Percentiles rank a stretch among this genome's conserved stretches.
phyloP scores from a whole-genome alignment of 2,797 vertebrate species.

The Sebastes paucispinis region DNA sequence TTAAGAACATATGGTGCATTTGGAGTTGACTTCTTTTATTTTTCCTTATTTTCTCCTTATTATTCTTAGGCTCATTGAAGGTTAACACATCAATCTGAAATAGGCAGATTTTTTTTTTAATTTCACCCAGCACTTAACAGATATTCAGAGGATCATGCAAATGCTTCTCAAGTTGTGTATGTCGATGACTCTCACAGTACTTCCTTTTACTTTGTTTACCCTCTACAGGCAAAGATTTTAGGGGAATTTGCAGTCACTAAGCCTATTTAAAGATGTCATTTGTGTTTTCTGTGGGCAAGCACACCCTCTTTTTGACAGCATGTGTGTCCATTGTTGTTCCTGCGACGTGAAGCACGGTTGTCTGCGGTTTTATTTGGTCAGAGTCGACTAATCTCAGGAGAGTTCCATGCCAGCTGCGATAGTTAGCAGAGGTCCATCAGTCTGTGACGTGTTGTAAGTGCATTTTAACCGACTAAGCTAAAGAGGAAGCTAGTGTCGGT shows the following conservation, averaged over 20 bases:
- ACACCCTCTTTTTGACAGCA: conserved; percentile 58
- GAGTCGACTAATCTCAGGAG: conserved; percentile 58
- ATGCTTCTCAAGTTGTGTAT: conserved; percentile 54
- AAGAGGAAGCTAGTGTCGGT: conserved; percentile 5
- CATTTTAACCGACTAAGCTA: not conserved
- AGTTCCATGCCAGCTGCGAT: conserved; percentile 60
- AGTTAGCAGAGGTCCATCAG: conserved; percentile 43
- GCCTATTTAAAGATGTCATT: conserved; percentile 73
- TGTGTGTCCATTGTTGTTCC: conserved; percentile 71
- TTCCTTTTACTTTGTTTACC: conserved; percentile 74
- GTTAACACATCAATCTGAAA: not conserved
- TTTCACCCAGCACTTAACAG: conserved; percentile 24
- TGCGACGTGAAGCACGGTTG: conserved; percentile 39
- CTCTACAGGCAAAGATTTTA: conserved; percentile 62
- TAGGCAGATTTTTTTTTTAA: not conserved
- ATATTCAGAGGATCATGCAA: conserved; percentile 59
- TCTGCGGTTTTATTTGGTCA: conserved; percentile 62
- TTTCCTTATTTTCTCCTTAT: too few species aligned
- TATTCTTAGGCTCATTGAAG: not conserved
- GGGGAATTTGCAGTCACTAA: conserved; percentile 73
- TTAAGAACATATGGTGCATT: too few species aligned
- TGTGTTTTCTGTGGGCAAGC: conserved; percentile 51
- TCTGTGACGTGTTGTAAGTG: conserved; percentile 3
- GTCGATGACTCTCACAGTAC: conserved; percentile 52
- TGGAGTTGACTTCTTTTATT: too few species aligned